Conservation (phyloP, 2,888 invertebrate species). For the Diloba caeruleocephala region DNA sequence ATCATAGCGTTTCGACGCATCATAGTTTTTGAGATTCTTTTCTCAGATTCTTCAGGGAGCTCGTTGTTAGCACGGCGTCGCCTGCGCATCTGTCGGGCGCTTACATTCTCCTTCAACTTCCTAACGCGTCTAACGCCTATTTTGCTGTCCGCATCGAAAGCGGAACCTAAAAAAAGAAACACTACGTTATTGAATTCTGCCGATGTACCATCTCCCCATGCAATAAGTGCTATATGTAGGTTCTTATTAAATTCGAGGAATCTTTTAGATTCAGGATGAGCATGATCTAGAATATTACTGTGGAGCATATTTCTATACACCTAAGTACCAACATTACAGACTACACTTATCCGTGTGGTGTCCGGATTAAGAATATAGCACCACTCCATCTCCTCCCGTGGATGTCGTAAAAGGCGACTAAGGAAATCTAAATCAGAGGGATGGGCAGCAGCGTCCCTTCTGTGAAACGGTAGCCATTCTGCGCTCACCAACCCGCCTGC, state of each 20-base stretch:
- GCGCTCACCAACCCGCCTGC: too few relatives aligned
- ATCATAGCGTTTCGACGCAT: constrained; percentile 81
- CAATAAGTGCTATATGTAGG: constrained; percentile 7
- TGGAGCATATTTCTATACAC: too few relatives aligned
- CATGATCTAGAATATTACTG: neutral
- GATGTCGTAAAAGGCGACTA: too few relatives aligned
- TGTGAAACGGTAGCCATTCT: too few relatives aligned
- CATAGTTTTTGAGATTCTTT: constrained; percentile 81
- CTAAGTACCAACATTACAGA: too few relatives aligned
- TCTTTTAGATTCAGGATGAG: neutral
- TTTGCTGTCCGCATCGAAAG: constrained; percentile 63
- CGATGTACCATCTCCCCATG: constrained; percentile 33
- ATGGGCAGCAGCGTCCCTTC: too few relatives aligned
- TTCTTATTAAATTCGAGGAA: neutral
- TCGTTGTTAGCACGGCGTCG: constrained; percentile 82
- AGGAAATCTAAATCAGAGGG: too few relatives aligned
- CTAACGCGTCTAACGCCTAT: constrained; percentile 72
- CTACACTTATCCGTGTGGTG: too few relatives aligned
- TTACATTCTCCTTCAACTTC: constrained; percentile 81
- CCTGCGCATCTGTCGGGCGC: constrained; percentile 82
- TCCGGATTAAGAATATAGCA: too few relatives aligned
- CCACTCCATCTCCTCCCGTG: too few relatives aligned
- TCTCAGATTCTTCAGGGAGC: constrained; percentile 79
- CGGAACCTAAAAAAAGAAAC: constrained; percentile 84
- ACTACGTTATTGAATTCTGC: constrained; percentile 47